Evolutionary conservation across 64 coral and sea anemone species (phyloP).

Genomic region (Pachyseris speciosa): DNA sequence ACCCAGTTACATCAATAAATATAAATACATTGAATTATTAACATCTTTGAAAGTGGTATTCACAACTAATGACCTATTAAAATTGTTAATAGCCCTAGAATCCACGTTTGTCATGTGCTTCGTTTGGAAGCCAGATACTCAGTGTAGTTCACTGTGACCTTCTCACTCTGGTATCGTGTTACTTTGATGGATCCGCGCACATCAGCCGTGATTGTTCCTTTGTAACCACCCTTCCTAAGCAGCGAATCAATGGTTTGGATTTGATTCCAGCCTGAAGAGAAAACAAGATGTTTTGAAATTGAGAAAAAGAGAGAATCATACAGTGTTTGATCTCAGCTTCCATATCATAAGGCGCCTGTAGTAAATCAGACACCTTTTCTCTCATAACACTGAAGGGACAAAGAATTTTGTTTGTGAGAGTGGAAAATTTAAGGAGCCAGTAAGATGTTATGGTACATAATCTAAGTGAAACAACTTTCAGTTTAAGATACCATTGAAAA

Average conservation of each 20-base stretch:
- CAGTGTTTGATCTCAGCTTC: neutral
- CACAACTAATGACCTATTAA: slow-evolving; percentile 25
- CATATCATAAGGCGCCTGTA: no score
- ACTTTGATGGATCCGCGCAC: slow-evolving; percentile 94
- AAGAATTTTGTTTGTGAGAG: no score
- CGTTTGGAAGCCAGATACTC: slow-evolving; percentile 87
- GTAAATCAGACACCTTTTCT: neutral
- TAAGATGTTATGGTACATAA: no score
- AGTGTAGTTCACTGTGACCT: slow-evolving; percentile 94
- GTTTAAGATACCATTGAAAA: no score
- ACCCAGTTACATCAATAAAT: neutral
- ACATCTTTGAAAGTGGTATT: slow-evolving; percentile 48
- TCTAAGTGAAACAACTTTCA: neutral
- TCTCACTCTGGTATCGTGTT: slow-evolving; percentile 98
- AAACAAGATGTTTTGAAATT: no score
- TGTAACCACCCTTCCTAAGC: slow-evolving; percentile 91
- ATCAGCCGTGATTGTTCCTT: slow-evolving; percentile 88
- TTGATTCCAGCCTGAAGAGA: slow-evolving; percentile 89
- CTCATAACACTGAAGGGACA: neutral
- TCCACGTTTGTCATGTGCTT: slow-evolving; percentile 44
- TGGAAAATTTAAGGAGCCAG: no score
- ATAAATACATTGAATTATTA: neutral
- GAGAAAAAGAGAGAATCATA: neutral
- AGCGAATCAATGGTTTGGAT: slow-evolving; percentile 96
- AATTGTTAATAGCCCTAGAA: slow-evolving; percentile 44